Evolutionary conservation across 2,888 invertebrate species (phyloP), one percentile per base, ranked within the genome.

Genomic region (Spodoptera picta): DNA sequence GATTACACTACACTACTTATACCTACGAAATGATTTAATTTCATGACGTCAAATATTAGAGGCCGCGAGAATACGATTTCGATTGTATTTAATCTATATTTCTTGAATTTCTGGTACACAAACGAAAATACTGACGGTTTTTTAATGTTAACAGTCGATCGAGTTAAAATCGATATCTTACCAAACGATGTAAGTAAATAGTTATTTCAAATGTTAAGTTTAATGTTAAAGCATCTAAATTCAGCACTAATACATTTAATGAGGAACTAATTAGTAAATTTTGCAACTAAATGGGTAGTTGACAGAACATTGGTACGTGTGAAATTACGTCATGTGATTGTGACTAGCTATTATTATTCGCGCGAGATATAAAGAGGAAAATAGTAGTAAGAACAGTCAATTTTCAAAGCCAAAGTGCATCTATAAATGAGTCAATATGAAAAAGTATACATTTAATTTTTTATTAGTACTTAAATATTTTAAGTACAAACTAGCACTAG

Each of bases 331-430:
- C 64, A 74, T 66, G 48, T 61, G 73, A 76, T 73, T 66, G 65
- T 60, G 23, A 56, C 41, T 45, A 57, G 59, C 47, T 56, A 65
- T 66, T 77, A 77, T 67, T 77, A 72, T 68, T 77, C 60, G 45
- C 47, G 12, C 41, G 61, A 77, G 60, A 77, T 77, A 80, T 58
- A 49, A 65, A 61, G 66, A 80, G 79, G 79, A 79, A 79, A 79
- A 78, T 65, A 51, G 61, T 60, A 6, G 24, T 54, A 65, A 72
- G 62, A 72, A 66, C 41, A 63, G 55, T 59, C 64, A 69, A 64
- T 69, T 62, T 23, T 44, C 51, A 52, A 44, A 54, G 60, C 23
- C 41, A 65, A 46, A 63, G 44, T 47, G 65, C 59, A 72, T 62
- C 50, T 59, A 14, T 66, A 60, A 14, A 52, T 46, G 41, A 62